Conservation (phyloP, 2,113 vertebrate species). For the Cettia cetti region DNA sequence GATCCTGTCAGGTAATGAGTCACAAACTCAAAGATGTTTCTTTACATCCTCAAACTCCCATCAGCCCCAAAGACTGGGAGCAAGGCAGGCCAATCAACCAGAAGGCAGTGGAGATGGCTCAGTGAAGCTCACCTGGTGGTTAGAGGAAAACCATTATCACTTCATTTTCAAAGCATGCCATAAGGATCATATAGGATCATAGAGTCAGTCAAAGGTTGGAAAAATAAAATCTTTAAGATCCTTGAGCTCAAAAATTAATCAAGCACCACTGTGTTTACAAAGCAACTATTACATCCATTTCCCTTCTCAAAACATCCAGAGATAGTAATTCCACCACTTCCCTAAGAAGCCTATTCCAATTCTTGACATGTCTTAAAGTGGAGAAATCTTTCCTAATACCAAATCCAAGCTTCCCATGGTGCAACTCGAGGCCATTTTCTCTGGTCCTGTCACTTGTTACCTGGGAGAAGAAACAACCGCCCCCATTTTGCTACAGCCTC, state of each 20-base stretch:
- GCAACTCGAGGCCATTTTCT: background rate
- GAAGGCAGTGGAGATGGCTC: background rate
- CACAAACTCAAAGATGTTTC: background rate
- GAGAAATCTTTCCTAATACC: background rate
- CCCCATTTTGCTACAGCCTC: background rate
- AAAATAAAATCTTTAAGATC: background rate
- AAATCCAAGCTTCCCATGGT: background rate
- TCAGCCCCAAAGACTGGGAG: background rate
- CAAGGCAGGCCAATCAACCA: background rate
- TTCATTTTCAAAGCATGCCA: background rate
- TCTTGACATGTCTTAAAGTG: background rate
- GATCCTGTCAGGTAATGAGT: background rate
- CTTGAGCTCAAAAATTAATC: background rate
- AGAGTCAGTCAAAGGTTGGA: background rate
- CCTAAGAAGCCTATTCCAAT: background rate
- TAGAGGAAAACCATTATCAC: background rate
- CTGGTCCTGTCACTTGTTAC: background rate
- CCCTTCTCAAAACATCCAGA: background rate
- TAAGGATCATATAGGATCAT: background rate
- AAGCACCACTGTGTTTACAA: rapidly evolving
- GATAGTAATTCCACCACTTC: background rate
- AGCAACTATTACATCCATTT: background rate
- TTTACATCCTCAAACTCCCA: background rate
- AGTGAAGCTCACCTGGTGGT: background rate
- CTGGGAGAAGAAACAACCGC: background rate